Percentiles rank a stretch among this genome's conserved stretches.
Evolutionary conservation across 2,113 vertebrate species (phyloP).

Genomic region (Edolisoma coerulescens): DNA sequence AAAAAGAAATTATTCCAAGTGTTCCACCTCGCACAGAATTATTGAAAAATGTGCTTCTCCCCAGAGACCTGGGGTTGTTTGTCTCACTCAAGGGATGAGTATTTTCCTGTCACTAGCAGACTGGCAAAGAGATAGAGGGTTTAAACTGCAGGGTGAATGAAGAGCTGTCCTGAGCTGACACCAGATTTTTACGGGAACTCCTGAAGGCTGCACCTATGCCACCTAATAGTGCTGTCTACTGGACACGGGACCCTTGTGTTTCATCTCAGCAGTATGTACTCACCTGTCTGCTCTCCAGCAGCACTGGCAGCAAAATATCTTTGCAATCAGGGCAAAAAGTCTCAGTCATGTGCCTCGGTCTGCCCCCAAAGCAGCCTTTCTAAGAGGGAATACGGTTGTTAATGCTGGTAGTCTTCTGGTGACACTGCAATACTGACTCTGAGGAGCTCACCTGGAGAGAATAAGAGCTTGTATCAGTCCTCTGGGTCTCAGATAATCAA

Average conservation of each 20-base stretch:
- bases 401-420: background rate
- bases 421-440: background rate
- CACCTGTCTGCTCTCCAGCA: background rate
- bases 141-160: background rate
- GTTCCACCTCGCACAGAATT: slow-evolving; percentile 38
- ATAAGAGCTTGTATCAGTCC: background rate
- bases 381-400: background rate
- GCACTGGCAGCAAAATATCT: background rate
- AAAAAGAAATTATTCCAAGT: background rate
- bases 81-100: background rate
- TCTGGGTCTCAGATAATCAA: background rate
- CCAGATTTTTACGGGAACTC: background rate
- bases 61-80: background rate
- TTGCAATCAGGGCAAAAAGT: background rate
- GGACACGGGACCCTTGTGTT: too few species aligned
- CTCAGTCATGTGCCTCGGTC: background rate
- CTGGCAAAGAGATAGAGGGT: background rate
- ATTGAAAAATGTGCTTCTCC: slow-evolving; percentile 19
- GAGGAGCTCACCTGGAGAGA: background rate
- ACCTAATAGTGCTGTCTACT: background rate
- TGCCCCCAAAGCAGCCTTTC: background rate
- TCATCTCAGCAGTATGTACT: background rate
- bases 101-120: background rate
- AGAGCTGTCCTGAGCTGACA: background rate
- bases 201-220: background rate